Evolutionary conservation across 2,888 invertebrate genomes (phyloP).

Genomic region (Cyclophora punctaria): DNA sequence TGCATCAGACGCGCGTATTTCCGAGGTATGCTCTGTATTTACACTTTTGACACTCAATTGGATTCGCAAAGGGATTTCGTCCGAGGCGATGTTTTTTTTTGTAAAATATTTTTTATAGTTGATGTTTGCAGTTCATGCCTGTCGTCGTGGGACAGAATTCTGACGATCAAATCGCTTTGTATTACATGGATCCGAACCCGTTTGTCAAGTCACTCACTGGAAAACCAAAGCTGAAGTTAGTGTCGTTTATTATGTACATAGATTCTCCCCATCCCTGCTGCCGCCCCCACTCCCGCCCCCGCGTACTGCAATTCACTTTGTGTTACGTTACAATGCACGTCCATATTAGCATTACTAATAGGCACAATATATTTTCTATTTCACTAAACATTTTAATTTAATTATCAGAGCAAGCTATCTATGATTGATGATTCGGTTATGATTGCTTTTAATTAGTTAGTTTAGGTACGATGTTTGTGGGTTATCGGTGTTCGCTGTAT

Average conservation of each 20-base stretch:
- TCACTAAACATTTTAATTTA: no score
- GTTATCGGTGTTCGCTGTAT: background rate
- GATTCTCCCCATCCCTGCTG: no score
- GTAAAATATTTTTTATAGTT: slow-evolving; percentile 1
- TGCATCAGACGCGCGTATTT: no score
- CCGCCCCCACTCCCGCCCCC: no score
- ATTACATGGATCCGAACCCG: slow-evolving; percentile 73
- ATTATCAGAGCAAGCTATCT: no score
- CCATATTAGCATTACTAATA: no score
- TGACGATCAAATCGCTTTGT: slow-evolving; percentile 62
- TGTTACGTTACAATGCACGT: no score
- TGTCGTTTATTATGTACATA: slow-evolving; percentile 4
- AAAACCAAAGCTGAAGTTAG: slow-evolving; percentile 77
- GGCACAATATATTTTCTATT: no score
- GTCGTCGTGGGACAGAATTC: slow-evolving; percentile 61
- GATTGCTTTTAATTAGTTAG: background rate
- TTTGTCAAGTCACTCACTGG: slow-evolving; percentile 77
- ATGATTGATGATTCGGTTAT: background rate
- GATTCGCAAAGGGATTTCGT: background rate
- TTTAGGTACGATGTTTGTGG: background rate
- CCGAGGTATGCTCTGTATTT: no score
- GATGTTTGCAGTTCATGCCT: slow-evolving; percentile 57
- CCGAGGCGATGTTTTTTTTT: background rate
- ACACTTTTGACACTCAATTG: background rate
- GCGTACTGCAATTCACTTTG: no score